These are phyloP conservation scores for Eueides isabella DNA, from an alignment of 1,140 invertebrate genomes.

Conservation along the genomic window DNA sequence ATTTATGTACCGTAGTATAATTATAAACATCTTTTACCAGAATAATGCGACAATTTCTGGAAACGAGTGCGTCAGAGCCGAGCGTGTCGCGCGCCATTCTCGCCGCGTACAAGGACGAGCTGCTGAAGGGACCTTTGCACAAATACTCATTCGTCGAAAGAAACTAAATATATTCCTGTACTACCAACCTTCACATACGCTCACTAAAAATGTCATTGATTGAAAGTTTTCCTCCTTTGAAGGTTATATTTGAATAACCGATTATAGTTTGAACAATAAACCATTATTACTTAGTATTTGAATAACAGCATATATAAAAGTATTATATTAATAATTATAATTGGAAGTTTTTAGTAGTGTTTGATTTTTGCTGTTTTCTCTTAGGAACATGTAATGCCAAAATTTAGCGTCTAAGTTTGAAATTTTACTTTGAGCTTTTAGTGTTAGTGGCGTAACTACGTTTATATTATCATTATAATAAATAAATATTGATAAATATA, in stretches of 20 bases:
- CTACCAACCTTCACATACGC: background rate
- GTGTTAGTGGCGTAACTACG: background rate
- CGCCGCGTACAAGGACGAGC: slow-evolving; percentile 73
- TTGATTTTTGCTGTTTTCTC: slow-evolving; percentile 22
- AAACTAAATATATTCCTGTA: slow-evolving; percentile 49
- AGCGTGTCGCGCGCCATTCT: slow-evolving; percentile 72
- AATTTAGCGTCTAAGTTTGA: slow-evolving; percentile 26
- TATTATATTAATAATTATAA: background rate
- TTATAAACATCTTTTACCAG: no score
- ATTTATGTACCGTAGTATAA: no score
- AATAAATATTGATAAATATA: background rate
- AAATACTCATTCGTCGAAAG: slow-evolving; percentile 58
- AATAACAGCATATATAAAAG: background rate
- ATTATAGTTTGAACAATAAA: background rate
- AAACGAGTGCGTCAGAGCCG: slow-evolving; percentile 64
- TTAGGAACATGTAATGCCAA: slow-evolving; percentile 32
- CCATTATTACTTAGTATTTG: background rate
- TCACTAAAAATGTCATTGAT: background rate
- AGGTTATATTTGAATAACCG: background rate
- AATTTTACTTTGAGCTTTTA: slow-evolving; percentile 30
- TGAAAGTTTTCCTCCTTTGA: slow-evolving; percentile 21
- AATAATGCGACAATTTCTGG: slow-evolving; percentile 72
- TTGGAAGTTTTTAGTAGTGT: background rate
- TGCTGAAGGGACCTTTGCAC: slow-evolving; percentile 63
- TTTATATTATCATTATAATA: background rate